A percentile compares a stretch with the other conserved stretches of the same genome.
phyloP scores from a whole-genome alignment of 2,797 vertebrate species.

The Xenopus petersii region DNA sequence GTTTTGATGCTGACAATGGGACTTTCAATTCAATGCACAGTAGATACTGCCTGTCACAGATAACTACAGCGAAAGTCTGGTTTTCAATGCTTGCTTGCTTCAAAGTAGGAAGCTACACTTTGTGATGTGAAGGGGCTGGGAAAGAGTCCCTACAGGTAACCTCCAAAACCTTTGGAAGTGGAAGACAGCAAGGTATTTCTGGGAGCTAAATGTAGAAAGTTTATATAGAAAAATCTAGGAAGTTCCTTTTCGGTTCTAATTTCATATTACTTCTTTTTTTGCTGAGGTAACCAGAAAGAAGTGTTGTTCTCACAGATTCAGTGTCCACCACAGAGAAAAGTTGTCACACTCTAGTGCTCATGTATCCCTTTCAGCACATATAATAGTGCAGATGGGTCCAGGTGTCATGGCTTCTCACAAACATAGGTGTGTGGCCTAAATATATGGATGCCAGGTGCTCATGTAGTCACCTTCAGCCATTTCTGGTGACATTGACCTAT shows the following conservation, averaged over 20 bases:
- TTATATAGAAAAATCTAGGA: conserved; percentile 21
- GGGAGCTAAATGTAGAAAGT: conserved; percentile 16
- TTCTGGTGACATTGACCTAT: too few species aligned
- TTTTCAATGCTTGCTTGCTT: conserved; percentile 32
- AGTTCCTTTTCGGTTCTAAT: neutral
- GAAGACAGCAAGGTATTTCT: conserved; percentile 24
- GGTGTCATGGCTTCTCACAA: too few species aligned
- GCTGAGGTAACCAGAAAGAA: conserved; percentile 23
- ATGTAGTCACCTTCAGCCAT: too few species aligned
- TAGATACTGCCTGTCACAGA: conserved; percentile 42
- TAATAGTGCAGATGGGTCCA: too few species aligned
- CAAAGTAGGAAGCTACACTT: conserved; percentile 10
- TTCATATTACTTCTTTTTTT: conserved; percentile 17
- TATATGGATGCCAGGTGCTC: too few species aligned
- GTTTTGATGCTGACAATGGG: conserved; percentile 46
- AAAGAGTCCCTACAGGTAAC: conserved; percentile 23
- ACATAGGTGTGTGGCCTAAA: too few species aligned
- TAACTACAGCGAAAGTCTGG: conserved; percentile 31
- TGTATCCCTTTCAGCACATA: too few species aligned
- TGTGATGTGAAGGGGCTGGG: conserved; percentile 14
- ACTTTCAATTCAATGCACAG: conserved; percentile 30
- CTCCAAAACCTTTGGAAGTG: conserved; percentile 18
- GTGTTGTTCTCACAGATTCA: neutral
- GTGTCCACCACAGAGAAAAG: neutral
- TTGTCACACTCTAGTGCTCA: too few species aligned